Evolutionary conservation across 30 jellyfish, hydroid and myxozoan genomes (phyloP).

Genomic region (Aurelia sp.): DNA sequence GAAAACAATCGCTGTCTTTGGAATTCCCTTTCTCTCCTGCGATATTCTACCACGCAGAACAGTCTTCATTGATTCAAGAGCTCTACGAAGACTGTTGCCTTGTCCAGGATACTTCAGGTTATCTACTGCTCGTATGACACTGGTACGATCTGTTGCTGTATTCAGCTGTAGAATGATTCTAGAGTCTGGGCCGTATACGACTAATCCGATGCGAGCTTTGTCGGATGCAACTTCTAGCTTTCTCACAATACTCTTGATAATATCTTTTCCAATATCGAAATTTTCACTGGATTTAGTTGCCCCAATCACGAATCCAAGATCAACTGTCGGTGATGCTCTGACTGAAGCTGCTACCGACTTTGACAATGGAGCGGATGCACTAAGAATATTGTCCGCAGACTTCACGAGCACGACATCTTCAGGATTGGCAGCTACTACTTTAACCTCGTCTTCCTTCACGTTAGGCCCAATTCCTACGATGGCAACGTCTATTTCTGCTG

Average conservation of each 20-base stretch:
- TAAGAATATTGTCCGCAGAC: background rate
- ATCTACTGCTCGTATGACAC: background rate
- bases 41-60: background rate
- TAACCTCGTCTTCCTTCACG: background rate
- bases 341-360: background rate
- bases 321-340: background rate
- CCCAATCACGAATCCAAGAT: constrained; percentile 2
- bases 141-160: background rate
- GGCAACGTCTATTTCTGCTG: background rate
- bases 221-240: constrained; percentile 13
- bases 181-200: constrained; percentile 27
- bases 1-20: constrained; percentile 29
- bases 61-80: constrained; percentile 28
- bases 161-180: background rate
- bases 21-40: constrained; percentile 46
- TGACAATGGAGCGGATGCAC: background rate
- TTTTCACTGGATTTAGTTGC: background rate
- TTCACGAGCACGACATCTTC: background rate
- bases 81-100: constrained; percentile 35
- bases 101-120: constrained; percentile 10
- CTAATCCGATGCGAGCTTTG: constrained; percentile 18
- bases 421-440: background rate
- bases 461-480: constrained; percentile 10
- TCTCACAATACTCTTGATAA: background rate
- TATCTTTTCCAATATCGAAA: constrained; percentile 1